phyloP scores from a whole-genome alignment of 2,797 vertebrate genomes.

The Falco berigora region DNA sequence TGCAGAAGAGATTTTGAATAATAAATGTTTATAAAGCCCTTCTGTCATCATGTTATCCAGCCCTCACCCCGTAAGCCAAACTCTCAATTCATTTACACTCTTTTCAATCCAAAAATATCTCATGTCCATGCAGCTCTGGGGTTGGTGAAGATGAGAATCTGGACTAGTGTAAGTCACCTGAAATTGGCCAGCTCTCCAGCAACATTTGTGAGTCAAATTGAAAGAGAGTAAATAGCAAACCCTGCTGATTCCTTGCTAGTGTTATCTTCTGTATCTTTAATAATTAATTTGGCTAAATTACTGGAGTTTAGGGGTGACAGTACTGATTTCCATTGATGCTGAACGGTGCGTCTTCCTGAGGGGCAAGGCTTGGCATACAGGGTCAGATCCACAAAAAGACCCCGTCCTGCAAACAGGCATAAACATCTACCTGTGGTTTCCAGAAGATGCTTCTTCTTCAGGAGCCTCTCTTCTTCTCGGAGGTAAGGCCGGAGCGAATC shows the following conservation, averaged over 20 bases:
- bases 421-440: not conserved
- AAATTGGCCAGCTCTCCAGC: not conserved
- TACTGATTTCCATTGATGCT: not conserved
- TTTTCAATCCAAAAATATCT: constrained; percentile 40
- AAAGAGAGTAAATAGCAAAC: not conserved
- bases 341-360: not conserved
- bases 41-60: constrained; percentile 52
- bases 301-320: not conserved
- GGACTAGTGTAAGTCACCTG: not conserved
- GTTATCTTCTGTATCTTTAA: not conserved
- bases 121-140: not conserved
- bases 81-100: constrained; percentile 27
- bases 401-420: not conserved
- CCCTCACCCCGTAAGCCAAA: constrained; percentile 5
- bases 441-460: not conserved
- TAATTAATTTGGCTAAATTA: not conserved
- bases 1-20: constrained; percentile 61
- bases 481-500: not conserved
- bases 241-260: not conserved
- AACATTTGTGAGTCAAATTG: not conserved
- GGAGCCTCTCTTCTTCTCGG: not conserved
- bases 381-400: not conserved
- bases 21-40: constrained; percentile 58
- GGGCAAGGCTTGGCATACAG: not conserved
- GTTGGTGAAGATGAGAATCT: not conserved